Evolutionary conservation across 2,113 vertebrate genomes (phyloP).

Genomic region (Todiramphus saurophagus): DNA sequence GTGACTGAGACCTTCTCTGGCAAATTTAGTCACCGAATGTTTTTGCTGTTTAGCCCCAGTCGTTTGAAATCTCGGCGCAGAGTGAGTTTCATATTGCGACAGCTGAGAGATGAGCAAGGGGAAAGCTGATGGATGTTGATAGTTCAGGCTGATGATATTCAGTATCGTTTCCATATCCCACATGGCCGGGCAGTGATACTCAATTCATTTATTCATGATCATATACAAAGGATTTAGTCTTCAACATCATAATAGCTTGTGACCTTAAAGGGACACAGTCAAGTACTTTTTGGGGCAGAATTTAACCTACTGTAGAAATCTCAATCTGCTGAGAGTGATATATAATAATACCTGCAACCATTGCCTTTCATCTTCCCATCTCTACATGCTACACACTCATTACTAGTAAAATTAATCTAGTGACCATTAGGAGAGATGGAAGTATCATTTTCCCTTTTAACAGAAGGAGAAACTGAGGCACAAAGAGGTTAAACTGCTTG

Average conservation of each 20-base stretch:
- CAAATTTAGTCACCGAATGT: conserved; percentile 69
- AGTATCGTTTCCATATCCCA: conserved; percentile 59
- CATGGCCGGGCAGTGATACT: conserved; percentile 44
- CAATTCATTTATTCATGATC: conserved; percentile 67
- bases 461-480: conserved; percentile 35
- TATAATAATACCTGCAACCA: conserved; percentile 18
- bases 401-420: background rate
- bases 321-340: conserved; percentile 21
- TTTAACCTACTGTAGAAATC: conserved; percentile 59
- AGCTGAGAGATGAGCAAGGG: conserved; percentile 66
- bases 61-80: conserved; percentile 50
- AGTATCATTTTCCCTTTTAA: background rate
- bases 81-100: conserved; percentile 56
- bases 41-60: conserved; percentile 66
- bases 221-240: conserved; percentile 61
- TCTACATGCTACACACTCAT: background rate
- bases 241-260: conserved; percentile 61
- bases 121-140: conserved; percentile 69
- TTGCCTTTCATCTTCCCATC: background rate
- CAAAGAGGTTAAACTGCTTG: background rate
- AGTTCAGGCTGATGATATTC: conserved; percentile 49
- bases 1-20: conserved; percentile 75
- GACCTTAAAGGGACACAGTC: conserved; percentile 62
- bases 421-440: background rate
- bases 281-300: conserved; percentile 51